Evolutionary conservation across 2,888 invertebrate genomes (phyloP).

Genomic region (Prosopocoilus inquinatus): DNA sequence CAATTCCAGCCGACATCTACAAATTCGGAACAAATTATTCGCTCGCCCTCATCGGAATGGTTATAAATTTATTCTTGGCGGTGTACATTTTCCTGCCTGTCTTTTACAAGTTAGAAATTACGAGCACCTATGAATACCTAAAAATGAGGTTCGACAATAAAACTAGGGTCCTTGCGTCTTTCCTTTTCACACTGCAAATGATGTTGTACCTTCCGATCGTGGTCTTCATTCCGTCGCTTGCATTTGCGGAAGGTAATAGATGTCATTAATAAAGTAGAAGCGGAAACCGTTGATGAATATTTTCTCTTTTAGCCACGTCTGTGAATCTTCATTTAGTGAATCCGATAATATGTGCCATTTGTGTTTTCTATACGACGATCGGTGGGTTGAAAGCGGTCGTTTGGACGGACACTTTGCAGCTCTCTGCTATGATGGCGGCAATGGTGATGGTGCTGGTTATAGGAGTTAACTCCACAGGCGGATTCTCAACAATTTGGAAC

Average conservation of each 20-base stretch:
- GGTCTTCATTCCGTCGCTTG: constrained; percentile 67
- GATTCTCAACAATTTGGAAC: constrained; percentile 57
- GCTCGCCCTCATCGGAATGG: constrained; percentile 49
- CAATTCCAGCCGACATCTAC: constrained; percentile 73
- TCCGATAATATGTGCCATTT: constrained; percentile 63
- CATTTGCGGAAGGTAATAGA: constrained; percentile 67
- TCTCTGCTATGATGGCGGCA: constrained; percentile 55
- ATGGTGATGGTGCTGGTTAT: constrained; percentile 55
- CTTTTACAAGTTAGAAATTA: constrained; percentile 67
- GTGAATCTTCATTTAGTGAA: constrained; percentile 58
- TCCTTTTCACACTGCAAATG: constrained; percentile 59
- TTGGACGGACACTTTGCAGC: constrained; percentile 58
- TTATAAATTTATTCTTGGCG: constrained; percentile 38
- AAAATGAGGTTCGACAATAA: constrained; percentile 62
- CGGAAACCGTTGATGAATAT: not conserved
- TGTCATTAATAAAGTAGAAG: not conserved
- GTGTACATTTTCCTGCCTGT: constrained; percentile 59
- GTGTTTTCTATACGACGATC: constrained; percentile 71
- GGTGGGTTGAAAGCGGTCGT: constrained; percentile 64
- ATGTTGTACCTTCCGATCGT: constrained; percentile 62
- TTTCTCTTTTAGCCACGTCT: constrained; percentile 63
- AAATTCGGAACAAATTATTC: constrained; percentile 66
- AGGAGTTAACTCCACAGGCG: constrained; percentile 55
- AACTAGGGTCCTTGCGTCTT: constrained; percentile 59
- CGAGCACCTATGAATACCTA: constrained; percentile 68